Evolutionary conservation across 2,113 vertebrate genomes (phyloP).

Genomic region (Pseudolaguvia tuberculata): DNA sequence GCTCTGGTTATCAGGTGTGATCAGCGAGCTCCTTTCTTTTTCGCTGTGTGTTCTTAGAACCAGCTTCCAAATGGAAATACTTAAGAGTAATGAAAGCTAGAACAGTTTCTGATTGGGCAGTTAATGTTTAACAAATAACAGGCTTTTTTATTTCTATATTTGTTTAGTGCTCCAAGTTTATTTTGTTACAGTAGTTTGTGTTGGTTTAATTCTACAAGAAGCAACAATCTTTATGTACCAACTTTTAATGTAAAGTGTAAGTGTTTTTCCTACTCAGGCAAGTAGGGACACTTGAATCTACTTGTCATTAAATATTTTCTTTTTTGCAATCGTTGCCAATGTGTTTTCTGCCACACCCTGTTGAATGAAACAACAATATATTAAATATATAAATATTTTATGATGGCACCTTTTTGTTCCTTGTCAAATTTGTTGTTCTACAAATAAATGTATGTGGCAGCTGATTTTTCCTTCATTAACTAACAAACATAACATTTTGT

Average conservation of each 20-base stretch:
- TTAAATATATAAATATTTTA: no score
- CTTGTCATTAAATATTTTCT: background rate
- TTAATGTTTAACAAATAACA: slow-evolving; percentile 71
- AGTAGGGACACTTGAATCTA: background rate
- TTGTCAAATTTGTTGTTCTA: background rate
- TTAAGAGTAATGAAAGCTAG: slow-evolving; percentile 39
- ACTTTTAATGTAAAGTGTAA: background rate
- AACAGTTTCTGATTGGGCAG: slow-evolving; percentile 61
- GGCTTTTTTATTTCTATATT: no score
- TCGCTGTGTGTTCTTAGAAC: background rate
- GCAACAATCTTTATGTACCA: background rate
- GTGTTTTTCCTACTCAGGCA: background rate
- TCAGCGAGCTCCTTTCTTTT: slow-evolving; percentile 26
- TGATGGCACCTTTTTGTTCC: background rate
- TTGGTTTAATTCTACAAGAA: background rate
- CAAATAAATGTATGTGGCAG: background rate
- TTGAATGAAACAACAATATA: background rate
- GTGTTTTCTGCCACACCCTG: background rate
- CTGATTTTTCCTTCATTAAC: background rate
- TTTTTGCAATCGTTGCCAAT: background rate
- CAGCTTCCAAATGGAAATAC: slow-evolving; percentile 21
- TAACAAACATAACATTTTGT: background rate
- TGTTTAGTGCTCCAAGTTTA: background rate
- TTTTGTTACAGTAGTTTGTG: background rate
- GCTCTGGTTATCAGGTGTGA: slow-evolving; percentile 37